Evolutionary conservation across 2,888 invertebrate genomes (phyloP).

Genomic region (Trissolcus brochymenae): DNA sequence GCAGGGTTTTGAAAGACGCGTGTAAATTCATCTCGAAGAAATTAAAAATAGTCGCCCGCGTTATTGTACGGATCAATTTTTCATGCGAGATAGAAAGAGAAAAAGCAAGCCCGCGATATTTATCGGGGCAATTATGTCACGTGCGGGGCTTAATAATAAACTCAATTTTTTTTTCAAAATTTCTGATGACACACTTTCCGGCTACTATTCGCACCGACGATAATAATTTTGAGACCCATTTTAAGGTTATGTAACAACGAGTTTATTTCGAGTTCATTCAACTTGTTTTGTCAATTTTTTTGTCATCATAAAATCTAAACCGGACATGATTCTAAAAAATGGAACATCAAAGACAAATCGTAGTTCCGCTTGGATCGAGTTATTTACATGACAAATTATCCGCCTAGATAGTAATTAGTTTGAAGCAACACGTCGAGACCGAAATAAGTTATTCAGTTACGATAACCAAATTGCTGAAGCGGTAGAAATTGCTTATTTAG

Average conservation of each 20-base stretch:
- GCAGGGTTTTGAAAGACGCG: background rate
- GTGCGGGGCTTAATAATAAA: slow-evolving; percentile 26
- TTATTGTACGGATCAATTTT: slow-evolving; percentile 24
- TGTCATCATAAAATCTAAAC: background rate
- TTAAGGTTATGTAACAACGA: no score
- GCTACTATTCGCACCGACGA: background rate
- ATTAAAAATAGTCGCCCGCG: slow-evolving; percentile 22
- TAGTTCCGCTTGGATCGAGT: background rate
- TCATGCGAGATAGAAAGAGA: slow-evolving; percentile 9
- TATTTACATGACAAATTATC: slow-evolving; percentile 10
- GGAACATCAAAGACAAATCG: background rate
- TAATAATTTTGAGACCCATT: no score
- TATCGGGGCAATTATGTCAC: slow-evolving; percentile 26
- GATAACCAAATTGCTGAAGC: slow-evolving; percentile 20
- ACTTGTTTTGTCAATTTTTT: background rate
- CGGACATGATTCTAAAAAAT: background rate
- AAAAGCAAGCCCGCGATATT: slow-evolving; percentile 6
- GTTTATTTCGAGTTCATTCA: background rate
- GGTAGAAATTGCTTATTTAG: slow-evolving; percentile 31
- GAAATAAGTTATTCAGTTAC: slow-evolving; percentile 16
- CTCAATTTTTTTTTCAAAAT: slow-evolving; percentile 19
- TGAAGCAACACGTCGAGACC: slow-evolving; percentile 5
- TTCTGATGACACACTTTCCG: slow-evolving; percentile 23
- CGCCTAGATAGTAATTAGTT: slow-evolving; percentile 23
- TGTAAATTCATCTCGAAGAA: slow-evolving; percentile 5